A percentile compares a stretch with the other conserved stretches of the same genome.
phyloP scores from a whole-genome alignment of 2,797 vertebrate species.

The Propithecus deckenii region DNA sequence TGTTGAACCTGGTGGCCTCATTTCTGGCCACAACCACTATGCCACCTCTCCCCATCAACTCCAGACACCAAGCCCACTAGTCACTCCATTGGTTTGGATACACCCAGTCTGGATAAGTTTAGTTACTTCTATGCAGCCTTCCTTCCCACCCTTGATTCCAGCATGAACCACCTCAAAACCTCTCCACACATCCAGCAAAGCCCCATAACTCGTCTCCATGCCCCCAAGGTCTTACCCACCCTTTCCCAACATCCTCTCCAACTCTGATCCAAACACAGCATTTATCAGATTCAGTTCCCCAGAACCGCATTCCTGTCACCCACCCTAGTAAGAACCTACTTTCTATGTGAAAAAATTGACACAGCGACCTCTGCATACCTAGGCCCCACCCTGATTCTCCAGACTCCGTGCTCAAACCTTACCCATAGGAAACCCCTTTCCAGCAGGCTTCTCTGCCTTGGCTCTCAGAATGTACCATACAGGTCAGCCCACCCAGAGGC shows the following conservation, averaged over 20 bases:
- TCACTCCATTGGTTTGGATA: background rate
- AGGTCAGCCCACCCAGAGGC: background rate
- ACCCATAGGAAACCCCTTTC: background rate
- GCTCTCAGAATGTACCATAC: background rate
- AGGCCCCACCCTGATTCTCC: background rate
- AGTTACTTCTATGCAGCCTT: background rate
- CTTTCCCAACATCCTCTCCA: background rate
- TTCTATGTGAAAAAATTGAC: background rate
- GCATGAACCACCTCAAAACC: background rate
- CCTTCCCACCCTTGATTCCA: background rate
- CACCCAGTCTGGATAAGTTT: background rate
- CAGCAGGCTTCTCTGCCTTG: background rate
- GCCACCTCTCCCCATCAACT: background rate
- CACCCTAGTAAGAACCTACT: background rate
- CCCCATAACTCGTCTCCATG: background rate
- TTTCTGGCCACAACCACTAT: background rate
- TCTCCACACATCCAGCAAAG: background rate
- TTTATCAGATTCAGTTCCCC: background rate
- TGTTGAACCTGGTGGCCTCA: background rate
- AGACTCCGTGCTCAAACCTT: background rate
- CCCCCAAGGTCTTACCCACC: background rate
- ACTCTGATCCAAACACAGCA: background rate
- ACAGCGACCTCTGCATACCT: background rate
- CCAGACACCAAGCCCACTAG: background rate
- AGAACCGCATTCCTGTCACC: background rate